Conservation (phyloP, 2,888 invertebrate genomes). For the Folsomia manolachei region DNA sequence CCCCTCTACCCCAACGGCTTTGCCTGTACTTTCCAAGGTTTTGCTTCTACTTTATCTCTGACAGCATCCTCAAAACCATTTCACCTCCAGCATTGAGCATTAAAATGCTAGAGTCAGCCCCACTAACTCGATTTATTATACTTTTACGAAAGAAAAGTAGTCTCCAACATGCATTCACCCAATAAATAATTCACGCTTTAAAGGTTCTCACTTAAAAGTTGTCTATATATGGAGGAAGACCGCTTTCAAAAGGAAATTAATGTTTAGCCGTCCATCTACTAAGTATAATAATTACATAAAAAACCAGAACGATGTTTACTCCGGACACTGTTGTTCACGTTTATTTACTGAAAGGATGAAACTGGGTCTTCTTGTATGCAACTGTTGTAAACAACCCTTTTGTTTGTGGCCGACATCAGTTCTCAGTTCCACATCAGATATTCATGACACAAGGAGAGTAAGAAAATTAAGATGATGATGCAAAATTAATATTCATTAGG, state of each 20-base stretch:
- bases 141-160: background rate
- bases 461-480: background rate
- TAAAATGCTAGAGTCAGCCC: conserved; percentile 7
- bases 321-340: too few relatives aligned
- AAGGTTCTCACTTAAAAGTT: background rate
- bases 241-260: background rate
- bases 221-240: background rate
- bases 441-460: too few relatives aligned
- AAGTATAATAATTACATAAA: too few relatives aligned
- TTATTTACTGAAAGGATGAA: too few relatives aligned
- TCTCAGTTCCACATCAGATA: too few relatives aligned
- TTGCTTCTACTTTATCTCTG: background rate
- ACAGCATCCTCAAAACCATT: background rate
- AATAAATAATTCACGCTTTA: conserved; percentile 2
- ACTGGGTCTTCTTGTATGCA: too few relatives aligned
- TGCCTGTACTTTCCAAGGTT: background rate
- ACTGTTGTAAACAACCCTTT: too few relatives aligned
- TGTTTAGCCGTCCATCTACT: too few relatives aligned
- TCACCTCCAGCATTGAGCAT: conserved; percentile 1
- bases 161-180: background rate
- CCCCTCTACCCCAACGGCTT: too few relatives aligned
- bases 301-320: too few relatives aligned
- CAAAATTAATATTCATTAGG: background rate
- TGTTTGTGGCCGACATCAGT: too few relatives aligned
- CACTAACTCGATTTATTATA: conserved; percentile 1